phyloP scores from a whole-genome alignment of 1,140 invertebrate species.

The Drosophila nikananu region DNA sequence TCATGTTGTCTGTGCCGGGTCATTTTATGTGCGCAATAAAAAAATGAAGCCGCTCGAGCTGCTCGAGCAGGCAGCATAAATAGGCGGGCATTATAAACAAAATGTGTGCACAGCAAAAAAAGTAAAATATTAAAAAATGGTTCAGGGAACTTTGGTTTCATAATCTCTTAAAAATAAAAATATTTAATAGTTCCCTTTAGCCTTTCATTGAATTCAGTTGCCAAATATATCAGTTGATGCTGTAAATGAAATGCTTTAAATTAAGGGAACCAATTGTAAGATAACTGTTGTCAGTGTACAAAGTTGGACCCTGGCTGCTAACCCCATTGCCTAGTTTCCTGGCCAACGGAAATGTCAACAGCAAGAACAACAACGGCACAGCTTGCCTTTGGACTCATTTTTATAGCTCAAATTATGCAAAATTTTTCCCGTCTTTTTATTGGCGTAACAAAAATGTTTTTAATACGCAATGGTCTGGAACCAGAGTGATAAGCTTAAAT shows the following conservation, averaged over 20 bases:
- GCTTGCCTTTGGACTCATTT: slow-evolving; percentile 45
- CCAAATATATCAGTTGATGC: neutral
- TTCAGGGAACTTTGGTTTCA: neutral
- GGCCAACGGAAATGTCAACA: slow-evolving; percentile 70
- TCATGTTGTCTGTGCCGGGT: slow-evolving; percentile 28
- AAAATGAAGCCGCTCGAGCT: slow-evolving; percentile 35
- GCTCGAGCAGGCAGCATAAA: slow-evolving; percentile 48
- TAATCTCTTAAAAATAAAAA: neutral
- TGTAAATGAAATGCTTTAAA: no score
- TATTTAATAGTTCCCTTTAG: neutral
- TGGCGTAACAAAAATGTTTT: slow-evolving; percentile 83
- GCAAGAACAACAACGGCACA: slow-evolving; percentile 31
- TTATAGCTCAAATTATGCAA: slow-evolving; percentile 77
- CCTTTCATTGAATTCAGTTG: neutral
- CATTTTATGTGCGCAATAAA: slow-evolving; percentile 48
- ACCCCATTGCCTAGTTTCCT: slow-evolving; percentile 77
- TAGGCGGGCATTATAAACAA: slow-evolving; percentile 67
- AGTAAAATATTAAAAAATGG: no score
- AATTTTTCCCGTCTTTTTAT: slow-evolving; percentile 77
- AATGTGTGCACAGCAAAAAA: slow-evolving; percentile 34
- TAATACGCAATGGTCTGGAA: slow-evolving; percentile 84
- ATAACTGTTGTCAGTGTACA: slow-evolving; percentile 4
- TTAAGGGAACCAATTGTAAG: no score
- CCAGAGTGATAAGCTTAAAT: slow-evolving; percentile 78
- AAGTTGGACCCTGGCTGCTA: slow-evolving; percentile 33